Conservation (phyloP, 2,888 invertebrate genomes). For the Lochmaea capreae region DNA sequence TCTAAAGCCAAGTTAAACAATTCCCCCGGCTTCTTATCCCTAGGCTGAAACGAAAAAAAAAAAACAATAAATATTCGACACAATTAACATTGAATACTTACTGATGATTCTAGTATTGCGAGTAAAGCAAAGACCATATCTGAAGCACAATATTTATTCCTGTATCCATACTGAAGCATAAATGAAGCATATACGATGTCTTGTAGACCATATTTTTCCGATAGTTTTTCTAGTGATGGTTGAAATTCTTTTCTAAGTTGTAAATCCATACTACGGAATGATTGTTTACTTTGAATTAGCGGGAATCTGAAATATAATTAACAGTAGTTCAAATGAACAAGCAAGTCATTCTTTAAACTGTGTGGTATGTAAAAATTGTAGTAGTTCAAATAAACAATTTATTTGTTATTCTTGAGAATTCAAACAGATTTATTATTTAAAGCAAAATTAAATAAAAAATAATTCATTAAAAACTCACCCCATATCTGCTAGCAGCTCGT, state of each 20-base stretch:
- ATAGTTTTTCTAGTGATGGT: constrained; percentile 74
- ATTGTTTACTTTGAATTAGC: constrained; percentile 86
- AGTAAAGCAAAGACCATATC: constrained; percentile 86
- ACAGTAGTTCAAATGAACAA: no score
- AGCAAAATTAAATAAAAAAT: no score
- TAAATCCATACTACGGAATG: constrained; percentile 90
- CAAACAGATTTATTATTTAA: no score
- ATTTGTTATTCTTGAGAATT: no score
- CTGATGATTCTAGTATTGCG: constrained; percentile 81
- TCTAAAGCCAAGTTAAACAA: constrained; percentile 80
- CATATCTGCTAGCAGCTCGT: constrained; percentile 91
- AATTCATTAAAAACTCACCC: constrained; percentile 70
- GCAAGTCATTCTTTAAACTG: no score
- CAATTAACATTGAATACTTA: constrained; percentile 58
- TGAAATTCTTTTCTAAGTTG: constrained; percentile 81
- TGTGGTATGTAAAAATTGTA: no score
- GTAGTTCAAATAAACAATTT: no score
- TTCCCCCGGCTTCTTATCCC: constrained; percentile 72
- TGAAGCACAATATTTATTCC: constrained; percentile 81
- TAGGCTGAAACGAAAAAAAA: constrained; percentile 63
- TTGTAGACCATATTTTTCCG: constrained; percentile 76
- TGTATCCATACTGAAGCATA: constrained; percentile 83
- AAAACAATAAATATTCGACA: neutral
- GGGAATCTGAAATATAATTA: constrained; percentile 73
- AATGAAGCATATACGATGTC: constrained; percentile 83